phyloP scores from a whole-genome alignment of 1,140 invertebrate species.

The Listronotus oregonensis region DNA sequence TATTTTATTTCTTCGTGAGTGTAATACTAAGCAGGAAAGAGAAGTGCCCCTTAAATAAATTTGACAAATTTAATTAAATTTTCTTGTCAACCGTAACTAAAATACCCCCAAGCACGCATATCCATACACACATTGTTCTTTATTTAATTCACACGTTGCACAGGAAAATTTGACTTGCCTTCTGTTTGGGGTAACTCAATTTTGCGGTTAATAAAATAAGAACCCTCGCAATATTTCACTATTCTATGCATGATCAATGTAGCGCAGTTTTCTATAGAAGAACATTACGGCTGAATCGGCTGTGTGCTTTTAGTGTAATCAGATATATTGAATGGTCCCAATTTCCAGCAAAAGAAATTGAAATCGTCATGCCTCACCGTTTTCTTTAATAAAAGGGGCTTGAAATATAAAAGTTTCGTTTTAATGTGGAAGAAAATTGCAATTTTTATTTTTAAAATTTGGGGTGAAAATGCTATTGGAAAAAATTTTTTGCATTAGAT shows the following conservation, averaged over 20 bases:
- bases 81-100: background rate
- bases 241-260: slow-evolving; percentile 34
- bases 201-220: slow-evolving; percentile 36
- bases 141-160: background rate
- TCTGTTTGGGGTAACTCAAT: slow-evolving; percentile 22
- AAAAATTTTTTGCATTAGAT: background rate
- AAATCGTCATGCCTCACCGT: slow-evolving; percentile 30
- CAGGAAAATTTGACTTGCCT: background rate
- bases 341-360: slow-evolving; percentile 22
- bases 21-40: too few relatives aligned
- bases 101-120: slow-evolving; percentile 1
- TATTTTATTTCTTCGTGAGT: too few relatives aligned
- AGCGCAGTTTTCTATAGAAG: slow-evolving; percentile 25
- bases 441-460: slow-evolving; percentile 21
- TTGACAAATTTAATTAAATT: slow-evolving; percentile 3
- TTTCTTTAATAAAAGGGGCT: slow-evolving; percentile 31
- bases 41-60: background rate
- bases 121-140: slow-evolving; percentile 1
- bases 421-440: slow-evolving; percentile 28
- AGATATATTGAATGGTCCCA: slow-evolving; percentile 34
- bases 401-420: slow-evolving; percentile 23
- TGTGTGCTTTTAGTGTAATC: slow-evolving; percentile 24
- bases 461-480: slow-evolving; percentile 14
- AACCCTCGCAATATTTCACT: slow-evolving; percentile 15
- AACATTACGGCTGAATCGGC: slow-evolving; percentile 13